phyloP scores from a whole-genome alignment of 2,888 invertebrate genomes.

The Steinernema carpocapsae region DNA sequence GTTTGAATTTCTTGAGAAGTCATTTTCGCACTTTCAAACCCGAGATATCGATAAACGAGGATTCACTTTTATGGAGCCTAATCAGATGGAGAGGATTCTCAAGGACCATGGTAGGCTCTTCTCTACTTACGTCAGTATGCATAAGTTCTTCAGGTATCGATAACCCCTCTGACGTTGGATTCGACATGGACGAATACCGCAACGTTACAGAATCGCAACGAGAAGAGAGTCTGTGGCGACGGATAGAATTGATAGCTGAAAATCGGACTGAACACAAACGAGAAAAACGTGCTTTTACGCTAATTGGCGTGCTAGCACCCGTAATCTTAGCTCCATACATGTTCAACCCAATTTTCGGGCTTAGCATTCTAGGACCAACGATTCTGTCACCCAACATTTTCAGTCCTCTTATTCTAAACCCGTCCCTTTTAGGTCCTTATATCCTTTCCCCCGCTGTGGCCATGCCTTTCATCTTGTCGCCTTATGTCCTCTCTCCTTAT shows the following conservation, averaged over 20 bases:
- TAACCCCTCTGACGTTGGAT: slow-evolving; percentile 41
- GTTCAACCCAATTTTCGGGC: slow-evolving; percentile 44
- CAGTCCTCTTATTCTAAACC: slow-evolving; percentile 62
- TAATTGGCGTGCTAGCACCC: slow-evolving; percentile 47
- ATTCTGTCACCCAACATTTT: slow-evolving; percentile 63
- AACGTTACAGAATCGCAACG: slow-evolving; percentile 39
- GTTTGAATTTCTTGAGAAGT: slow-evolving; percentile 57
- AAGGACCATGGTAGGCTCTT: slow-evolving; percentile 57
- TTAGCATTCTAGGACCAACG: slow-evolving; percentile 40
- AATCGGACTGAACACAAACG: slow-evolving; percentile 42
- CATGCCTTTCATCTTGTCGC: slow-evolving; percentile 50
- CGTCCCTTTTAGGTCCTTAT: slow-evolving; percentile 51
- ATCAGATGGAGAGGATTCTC: slow-evolving; percentile 58
- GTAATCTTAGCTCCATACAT: slow-evolving; percentile 59
- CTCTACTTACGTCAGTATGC: too few relatives aligned
- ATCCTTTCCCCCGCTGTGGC: slow-evolving; percentile 50
- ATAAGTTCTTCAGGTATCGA: slow-evolving; percentile 42
- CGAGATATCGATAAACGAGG: slow-evolving; percentile 54
- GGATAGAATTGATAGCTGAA: slow-evolving; percentile 51
- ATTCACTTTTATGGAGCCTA: slow-evolving; percentile 57
- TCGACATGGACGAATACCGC: slow-evolving; percentile 43
- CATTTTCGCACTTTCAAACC: slow-evolving; percentile 51
- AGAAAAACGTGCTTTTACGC: not conserved
- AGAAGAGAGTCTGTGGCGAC: slow-evolving; percentile 51
- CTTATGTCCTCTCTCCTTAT: slow-evolving; percentile 48